phyloP scores from a whole-genome alignment of 2,113 vertebrate genomes.

The human region DNA sequence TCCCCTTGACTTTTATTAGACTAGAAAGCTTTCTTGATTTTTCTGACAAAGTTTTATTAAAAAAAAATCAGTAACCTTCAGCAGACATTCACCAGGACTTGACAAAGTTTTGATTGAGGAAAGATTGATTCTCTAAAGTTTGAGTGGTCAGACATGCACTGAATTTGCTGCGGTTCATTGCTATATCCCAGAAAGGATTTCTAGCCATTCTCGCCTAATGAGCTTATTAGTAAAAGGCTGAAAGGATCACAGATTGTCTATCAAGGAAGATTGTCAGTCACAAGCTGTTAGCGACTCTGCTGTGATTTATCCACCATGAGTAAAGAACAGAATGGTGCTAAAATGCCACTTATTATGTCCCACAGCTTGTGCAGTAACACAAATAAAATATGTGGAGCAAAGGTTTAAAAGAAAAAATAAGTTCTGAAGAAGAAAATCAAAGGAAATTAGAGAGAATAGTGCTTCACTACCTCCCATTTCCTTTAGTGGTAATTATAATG shows the following conservation, averaged over 20 bases:
- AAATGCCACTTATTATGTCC: conserved; percentile 75
- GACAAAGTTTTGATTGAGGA: conserved; percentile 86
- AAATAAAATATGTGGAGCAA: conserved; percentile 77
- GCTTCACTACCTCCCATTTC: conserved; percentile 61
- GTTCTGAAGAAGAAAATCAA: conserved; percentile 76
- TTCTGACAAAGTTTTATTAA: conserved; percentile 55
- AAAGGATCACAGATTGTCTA: conserved; percentile 87
- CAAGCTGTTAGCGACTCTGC: conserved; percentile 83
- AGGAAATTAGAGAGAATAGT: conserved; percentile 75
- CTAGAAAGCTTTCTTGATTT: conserved; percentile 63
- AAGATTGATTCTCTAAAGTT: conserved; percentile 88
- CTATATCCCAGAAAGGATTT: conserved; percentile 83
- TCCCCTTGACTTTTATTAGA: conserved; percentile 59
- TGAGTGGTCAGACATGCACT: conserved; percentile 85
- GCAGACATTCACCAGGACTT: conserved; percentile 82
- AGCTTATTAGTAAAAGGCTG: conserved; percentile 90
- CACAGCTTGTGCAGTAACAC: conserved; percentile 66
- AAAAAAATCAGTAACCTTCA: conserved; percentile 76
- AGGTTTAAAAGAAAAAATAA: conserved; percentile 59
- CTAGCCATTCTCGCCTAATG: conserved; percentile 83
- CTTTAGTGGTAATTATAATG: conserved; percentile 76
- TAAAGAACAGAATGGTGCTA: conserved; percentile 73
- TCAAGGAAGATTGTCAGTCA: conserved; percentile 86
- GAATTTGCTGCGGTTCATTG: conserved; percentile 86
- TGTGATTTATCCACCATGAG: conserved; percentile 81